phyloP scores from a whole-genome alignment of 2,888 invertebrate species.

The Brassicogethes aeneus region DNA sequence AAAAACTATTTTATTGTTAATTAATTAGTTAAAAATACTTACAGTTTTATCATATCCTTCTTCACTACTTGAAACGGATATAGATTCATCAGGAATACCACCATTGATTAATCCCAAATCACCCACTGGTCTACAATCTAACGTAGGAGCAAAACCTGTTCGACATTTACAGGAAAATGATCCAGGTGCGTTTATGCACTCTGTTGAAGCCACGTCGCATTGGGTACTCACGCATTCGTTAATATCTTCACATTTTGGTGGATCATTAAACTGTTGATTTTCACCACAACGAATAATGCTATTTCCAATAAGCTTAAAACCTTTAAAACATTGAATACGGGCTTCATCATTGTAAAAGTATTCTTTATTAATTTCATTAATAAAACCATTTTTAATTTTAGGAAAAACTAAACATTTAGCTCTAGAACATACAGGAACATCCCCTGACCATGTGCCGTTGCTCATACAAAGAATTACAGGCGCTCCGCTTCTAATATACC shows the following conservation, averaged over 20 bases:
- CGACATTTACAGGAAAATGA: constrained; percentile 85
- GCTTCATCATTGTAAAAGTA: constrained; percentile 87
- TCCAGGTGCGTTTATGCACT: constrained; percentile 81
- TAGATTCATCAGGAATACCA: constrained; percentile 83
- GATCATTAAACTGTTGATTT: constrained; percentile 72
- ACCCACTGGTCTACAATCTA: constrained; percentile 84
- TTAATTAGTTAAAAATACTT: too few species aligned
- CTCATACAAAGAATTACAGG: constrained; percentile 91
- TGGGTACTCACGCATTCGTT: constrained; percentile 85
- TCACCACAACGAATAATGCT: constrained; percentile 78
- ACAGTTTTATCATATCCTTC: constrained; percentile 74
- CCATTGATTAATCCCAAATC: constrained; percentile 83
- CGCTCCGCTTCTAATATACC: constrained; percentile 78
- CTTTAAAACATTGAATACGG: constrained; percentile 83
- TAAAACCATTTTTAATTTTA: constrained; percentile 77
- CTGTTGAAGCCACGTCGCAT: constrained; percentile 84
- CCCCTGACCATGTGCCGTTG: constrained; percentile 91
- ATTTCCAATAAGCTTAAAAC: constrained; percentile 76
- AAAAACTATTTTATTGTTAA: too few species aligned
- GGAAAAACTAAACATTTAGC: constrained; percentile 67
- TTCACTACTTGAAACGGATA: constrained; percentile 76
- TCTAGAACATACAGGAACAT: constrained; percentile 78
- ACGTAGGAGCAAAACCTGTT: constrained; percentile 71
- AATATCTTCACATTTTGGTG: constrained; percentile 85
- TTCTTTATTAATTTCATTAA: constrained; percentile 65